A percentile compares a stretch with the other conserved stretches of the same genome.
Evolutionary conservation across 2,797 vertebrate species (phyloP).

Genomic region (Catostomus latipinnis): DNA sequence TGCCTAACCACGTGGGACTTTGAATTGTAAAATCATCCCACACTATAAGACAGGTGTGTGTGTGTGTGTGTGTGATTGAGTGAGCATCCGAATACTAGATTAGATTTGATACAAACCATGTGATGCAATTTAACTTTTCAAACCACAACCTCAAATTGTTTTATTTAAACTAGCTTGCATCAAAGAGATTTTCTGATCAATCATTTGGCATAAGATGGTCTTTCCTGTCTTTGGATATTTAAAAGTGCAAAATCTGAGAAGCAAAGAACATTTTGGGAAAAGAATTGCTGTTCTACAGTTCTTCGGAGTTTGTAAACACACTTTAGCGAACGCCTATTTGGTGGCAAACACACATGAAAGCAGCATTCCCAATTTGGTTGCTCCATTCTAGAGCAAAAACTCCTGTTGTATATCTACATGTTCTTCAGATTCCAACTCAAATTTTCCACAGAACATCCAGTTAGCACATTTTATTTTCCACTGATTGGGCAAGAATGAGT

Average conservation of each 20-base stretch:
- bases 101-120: conserved; percentile 28
- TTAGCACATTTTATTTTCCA: background rate
- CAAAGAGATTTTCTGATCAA: conserved; percentile 36
- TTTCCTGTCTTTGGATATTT: background rate
- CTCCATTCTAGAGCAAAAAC: background rate
- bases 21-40: conserved; percentile 23
- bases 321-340: background rate
- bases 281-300: background rate
- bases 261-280: conserved; percentile 25
- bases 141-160: background rate
- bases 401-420: background rate
- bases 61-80: background rate
- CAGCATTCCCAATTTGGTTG: background rate
- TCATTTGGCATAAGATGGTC: conserved; percentile 19
- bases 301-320: background rate
- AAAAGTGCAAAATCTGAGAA: conserved; percentile 1
- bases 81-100: conserved; percentile 1
- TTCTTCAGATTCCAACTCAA: conserved; percentile 9
- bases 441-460: background rate
- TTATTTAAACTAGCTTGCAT: conserved; percentile 3
- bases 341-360: conserved; percentile 10
- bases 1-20: conserved; percentile 6
- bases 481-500: background rate
- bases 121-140: conserved; percentile 21
- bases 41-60: conserved; percentile 11